Base-by-base conservation (phyloP, 2,113 vertebrate genomes). In the Embiotoca jacksoni region DNA sequence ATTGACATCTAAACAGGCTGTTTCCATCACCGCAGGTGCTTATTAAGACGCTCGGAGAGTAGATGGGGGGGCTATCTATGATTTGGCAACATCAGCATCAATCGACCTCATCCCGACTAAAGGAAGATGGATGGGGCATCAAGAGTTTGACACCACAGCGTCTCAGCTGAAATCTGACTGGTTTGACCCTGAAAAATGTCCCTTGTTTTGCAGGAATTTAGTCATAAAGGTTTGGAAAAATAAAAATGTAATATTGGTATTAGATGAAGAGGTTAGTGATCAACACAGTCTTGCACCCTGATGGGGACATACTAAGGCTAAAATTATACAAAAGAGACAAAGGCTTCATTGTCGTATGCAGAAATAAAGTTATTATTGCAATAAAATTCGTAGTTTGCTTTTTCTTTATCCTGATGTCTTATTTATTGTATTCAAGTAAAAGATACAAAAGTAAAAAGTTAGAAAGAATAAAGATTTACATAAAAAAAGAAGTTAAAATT, bases 121-220 rank as follows among this genome's bases (percentile, higher is more conserved):
- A 6, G 11, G 14, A 80, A 67, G 62, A 77, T 55, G 52, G 62
- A 72, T 67, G 44, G 41, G 8, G 30, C 23, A 15, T 77, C 41
- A 57, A 54, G 31, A 33, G 57, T 74, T 61, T 61, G 47, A 53
- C 30, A 50, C 7, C 15, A 7, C 4, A 50, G 30, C 11, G 1
- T 23, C 50, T 1, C 1, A 62, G 30, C 36, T 16, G 41, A 44
- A 11, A 44, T 11, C 41, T 11, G 10, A 44, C 41, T 44, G 10
- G 41, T 67, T 31, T 39, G 13, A 49, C 56, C 46, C n/a, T 16
- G 35, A 16, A 39, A 11, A 50, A 50, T 7, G 15, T 16, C 6
- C 16, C n/a, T 50, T 5, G 16, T 50, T 50, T 50, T 16, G 16
- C 16, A 50, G 4, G 13, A 50, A 50, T n/a, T 6, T 50, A 50